phyloP scores from a whole-genome alignment of 2,888 invertebrate genomes.

The Apotomis betuletana region DNA sequence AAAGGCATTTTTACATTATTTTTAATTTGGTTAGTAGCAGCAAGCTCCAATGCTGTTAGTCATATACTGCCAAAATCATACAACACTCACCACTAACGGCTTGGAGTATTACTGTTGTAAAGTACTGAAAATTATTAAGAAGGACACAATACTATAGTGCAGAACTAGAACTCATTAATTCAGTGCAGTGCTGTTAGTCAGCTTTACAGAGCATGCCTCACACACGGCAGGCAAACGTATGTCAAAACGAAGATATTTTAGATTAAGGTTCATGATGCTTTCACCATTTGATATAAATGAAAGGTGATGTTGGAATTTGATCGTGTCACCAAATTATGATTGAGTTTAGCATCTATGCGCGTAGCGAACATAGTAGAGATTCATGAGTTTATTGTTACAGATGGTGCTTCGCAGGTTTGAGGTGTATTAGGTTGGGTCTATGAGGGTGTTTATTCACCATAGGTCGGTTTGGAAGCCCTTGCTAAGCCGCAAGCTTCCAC shows the following conservation, averaged over 20 bases:
- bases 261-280: constrained; percentile 57
- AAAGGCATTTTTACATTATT: constrained; percentile 16
- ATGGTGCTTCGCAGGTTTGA: constrained; percentile 58
- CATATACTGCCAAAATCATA: constrained; percentile 74
- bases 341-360: constrained; percentile 58
- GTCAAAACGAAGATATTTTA: constrained; percentile 79
- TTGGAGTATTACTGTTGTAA: constrained; percentile 77
- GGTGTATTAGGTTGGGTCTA: constrained; percentile 55
- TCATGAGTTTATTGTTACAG: constrained; percentile 62
- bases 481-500: constrained; percentile 81
- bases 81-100: constrained; percentile 82
- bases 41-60: constrained; percentile 70
- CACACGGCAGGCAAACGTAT: constrained; percentile 70
- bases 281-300: constrained; percentile 60
- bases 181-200: constrained; percentile 82
- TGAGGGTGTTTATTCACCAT: constrained; percentile 71
- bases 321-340: constrained; percentile 22
- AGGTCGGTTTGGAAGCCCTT: constrained; percentile 77
- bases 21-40: constrained; percentile 55
- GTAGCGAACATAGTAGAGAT: constrained; percentile 74
- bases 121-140: constrained; percentile 76
- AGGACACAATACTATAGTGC: constrained; percentile 78
- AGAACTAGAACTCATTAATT: constrained; percentile 66
- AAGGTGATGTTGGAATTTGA: constrained; percentile 46
- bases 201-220: constrained; percentile 76